Evolutionary conservation across 2,888 invertebrate genomes (phyloP).

Genomic region (Volucella inanis): DNA sequence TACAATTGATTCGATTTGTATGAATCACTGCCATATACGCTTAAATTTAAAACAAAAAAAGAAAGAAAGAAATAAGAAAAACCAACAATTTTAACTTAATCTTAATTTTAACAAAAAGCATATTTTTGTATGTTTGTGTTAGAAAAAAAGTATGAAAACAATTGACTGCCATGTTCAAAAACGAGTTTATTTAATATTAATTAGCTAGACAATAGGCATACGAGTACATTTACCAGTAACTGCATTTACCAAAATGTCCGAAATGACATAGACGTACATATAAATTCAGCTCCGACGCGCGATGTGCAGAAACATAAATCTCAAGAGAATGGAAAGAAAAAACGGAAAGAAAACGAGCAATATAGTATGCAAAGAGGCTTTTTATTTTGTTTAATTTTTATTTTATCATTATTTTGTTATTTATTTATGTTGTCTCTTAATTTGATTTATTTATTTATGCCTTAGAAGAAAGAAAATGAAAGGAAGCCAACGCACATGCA

Average conservation of each 20-base stretch:
- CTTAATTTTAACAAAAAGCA: constrained; percentile 33
- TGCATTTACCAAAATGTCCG: constrained; percentile 57
- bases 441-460: constrained; percentile 61
- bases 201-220: constrained; percentile 27
- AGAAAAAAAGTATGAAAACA: constrained; percentile 31
- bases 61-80: too few species aligned
- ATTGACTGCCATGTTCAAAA: constrained; percentile 65
- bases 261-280: constrained; percentile 28
- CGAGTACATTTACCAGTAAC: constrained; percentile 49
- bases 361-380: constrained; percentile 73
- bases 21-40: constrained; percentile 75
- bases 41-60: constrained; percentile 39
- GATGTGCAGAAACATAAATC: constrained; percentile 2
- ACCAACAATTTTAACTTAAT: too few species aligned
- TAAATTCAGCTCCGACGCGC: constrained; percentile 7
- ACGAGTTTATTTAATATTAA: constrained; percentile 38
- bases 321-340: background rate
- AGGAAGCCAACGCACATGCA: constrained; percentile 57
- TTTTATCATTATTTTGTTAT: constrained; percentile 58
- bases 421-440: constrained; percentile 62
- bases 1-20: constrained; percentile 63
- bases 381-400: constrained; percentile 42
- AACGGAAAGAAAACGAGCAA: constrained; percentile 44
- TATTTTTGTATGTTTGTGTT: constrained; percentile 35
- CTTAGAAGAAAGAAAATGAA: constrained; percentile 12